Base-by-base conservation (phyloP, 2,888 invertebrate genomes). In the Dasypogon diadema region DNA sequence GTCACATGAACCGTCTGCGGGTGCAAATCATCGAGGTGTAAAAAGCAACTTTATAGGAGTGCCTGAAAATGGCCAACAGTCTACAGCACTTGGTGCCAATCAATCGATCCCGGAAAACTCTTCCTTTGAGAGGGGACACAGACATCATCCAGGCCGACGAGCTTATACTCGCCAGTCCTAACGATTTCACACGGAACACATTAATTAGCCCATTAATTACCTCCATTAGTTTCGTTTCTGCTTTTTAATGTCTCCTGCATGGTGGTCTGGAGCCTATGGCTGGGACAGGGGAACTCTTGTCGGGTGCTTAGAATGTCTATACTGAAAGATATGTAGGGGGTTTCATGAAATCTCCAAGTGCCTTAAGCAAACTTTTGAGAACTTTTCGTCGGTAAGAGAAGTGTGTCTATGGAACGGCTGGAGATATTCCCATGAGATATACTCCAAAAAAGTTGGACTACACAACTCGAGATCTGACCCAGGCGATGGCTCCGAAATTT, bases 161-260 rank as follows among this genome's bases (percentile, higher is more conserved):
- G 21, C 12, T 6, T 14, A 68, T 12, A 14, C 46, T 37, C 60
- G 18, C 37, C 21, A 68, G 22, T 68, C 24, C 14, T 12, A 48
- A 16, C 24, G 22, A 12, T 5, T 68, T 68, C 48, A 26, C 65
- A 68, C 65, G 24, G 65, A 68, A 48, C 46, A 46, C 65, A 68
- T 48, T 68, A 68, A 68, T 68, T 68, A 24, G 65, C 24, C 24
- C 46, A 48, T 68, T 68, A 68, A 68, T 68, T 68, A 68, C 46
- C 46, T 14, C 26, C 48, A 68, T 68, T 68, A 68, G 16, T 24
- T 18, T 37, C 37, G 18, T 60, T 34, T 18, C 30, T 60, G 60
- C 18, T 37, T 60, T 60, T 60, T 37, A 60, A 60, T 60, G 37
- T n/a, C 21, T 21, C 42, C 34, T 37, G 37, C n/a, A 51, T 51